phyloP scores from a whole-genome alignment of 2,888 invertebrate genomes.

The Myopa testacea region DNA sequence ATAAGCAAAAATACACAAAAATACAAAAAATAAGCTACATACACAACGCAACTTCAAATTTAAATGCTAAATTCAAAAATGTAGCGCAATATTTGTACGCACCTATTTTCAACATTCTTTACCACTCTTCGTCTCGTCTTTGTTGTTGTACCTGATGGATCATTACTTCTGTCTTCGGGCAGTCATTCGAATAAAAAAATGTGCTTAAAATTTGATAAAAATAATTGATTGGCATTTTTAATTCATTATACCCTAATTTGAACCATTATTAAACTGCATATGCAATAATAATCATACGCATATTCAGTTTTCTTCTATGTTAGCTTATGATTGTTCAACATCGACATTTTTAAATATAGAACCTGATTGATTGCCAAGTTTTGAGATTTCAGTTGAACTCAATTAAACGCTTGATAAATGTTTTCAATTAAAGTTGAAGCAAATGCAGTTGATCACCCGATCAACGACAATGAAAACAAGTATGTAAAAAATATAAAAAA shows the following conservation, averaged over 20 bases:
- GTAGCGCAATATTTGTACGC: too few relatives aligned
- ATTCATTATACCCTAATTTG: not conserved
- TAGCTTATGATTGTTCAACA: not conserved
- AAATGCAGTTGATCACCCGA: not conserved
- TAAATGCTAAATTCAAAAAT: too few relatives aligned
- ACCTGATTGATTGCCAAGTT: constrained; percentile 24
- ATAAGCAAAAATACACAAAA: too few relatives aligned
- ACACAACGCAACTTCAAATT: too few relatives aligned
- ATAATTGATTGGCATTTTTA: not conserved
- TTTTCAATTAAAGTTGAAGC: constrained; percentile 13
- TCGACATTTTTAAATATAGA: not conserved
- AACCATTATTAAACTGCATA: too few relatives aligned
- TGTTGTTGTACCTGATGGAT: too few relatives aligned
- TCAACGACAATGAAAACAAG: not conserved
- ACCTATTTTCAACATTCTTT: too few relatives aligned
- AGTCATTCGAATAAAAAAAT: not conserved
- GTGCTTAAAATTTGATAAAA: too few relatives aligned
- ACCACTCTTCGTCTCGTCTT: too few relatives aligned
- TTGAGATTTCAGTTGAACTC: constrained; percentile 27
- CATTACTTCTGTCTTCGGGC: not conserved
- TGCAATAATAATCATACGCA: too few relatives aligned
- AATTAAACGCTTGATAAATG: constrained; percentile 25
- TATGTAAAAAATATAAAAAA: not conserved
- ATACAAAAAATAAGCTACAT: too few relatives aligned
- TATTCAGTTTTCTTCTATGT: too few relatives aligned